A percentile compares a stretch with the other conserved stretches of the same genome.
Conservation (phyloP, 2,113 vertebrate genomes). For the Aramus guarauna region DNA sequence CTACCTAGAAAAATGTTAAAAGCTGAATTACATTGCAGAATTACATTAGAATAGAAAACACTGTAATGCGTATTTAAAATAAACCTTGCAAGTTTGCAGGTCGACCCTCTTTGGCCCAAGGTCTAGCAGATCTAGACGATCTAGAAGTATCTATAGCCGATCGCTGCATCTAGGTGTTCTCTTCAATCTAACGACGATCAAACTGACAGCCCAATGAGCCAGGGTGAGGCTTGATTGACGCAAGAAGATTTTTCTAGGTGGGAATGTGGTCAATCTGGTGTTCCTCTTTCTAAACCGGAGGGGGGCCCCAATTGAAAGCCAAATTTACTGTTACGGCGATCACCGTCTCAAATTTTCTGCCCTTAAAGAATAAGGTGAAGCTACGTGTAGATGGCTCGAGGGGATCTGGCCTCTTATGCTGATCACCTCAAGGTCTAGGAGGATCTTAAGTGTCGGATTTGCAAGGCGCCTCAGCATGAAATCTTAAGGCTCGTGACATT, state of each 20-base stretch:
- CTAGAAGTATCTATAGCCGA: constrained; percentile 95
- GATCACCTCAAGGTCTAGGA: constrained; percentile 92
- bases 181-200: constrained; percentile 94
- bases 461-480: constrained; percentile 92
- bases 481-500: constrained; percentile 94
- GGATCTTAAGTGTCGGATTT: constrained; percentile 90
- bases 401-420: constrained; percentile 91
- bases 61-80: constrained; percentile 93
- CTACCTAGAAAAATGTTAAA: constrained; percentile 84
- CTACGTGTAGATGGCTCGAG: constrained; percentile 90
- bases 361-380: constrained; percentile 88
- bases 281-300: constrained; percentile 91
- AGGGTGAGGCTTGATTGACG: constrained; percentile 94
- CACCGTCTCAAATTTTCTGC: constrained; percentile 88
- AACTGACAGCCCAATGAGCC: constrained; percentile 93
- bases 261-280: constrained; percentile 88
- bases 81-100: constrained; percentile 96
- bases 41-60: constrained; percentile 84
- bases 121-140: constrained; percentile 92
- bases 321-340: constrained; percentile 88
- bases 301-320: constrained; percentile 87
- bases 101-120: constrained; percentile 95
- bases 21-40: constrained; percentile 81
- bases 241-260: constrained; percentile 91
- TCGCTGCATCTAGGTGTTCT: constrained; percentile 93